phyloP scores from a whole-genome alignment of 2,113 vertebrate species.

The Polypterus senegalus region DNA sequence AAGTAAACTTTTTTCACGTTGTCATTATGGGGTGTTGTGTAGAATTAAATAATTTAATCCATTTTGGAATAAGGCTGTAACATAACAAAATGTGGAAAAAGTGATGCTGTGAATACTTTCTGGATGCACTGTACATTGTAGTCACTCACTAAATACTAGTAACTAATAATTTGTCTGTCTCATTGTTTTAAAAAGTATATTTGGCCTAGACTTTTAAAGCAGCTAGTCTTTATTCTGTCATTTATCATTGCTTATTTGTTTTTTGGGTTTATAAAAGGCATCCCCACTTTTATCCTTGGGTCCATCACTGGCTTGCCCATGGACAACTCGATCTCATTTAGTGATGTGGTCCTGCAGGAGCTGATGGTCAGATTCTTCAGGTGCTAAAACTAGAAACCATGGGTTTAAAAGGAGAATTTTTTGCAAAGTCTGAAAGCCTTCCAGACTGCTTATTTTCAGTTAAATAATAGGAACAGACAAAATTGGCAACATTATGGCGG shows the following conservation, averaged over 20 bases:
- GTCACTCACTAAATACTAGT: too few relatives aligned
- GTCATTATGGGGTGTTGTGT: too few relatives aligned
- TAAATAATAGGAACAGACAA: constrained; percentile 38
- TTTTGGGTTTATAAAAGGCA: constrained; percentile 22
- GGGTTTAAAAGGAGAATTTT: constrained; percentile 36
- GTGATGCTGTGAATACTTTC: too few relatives aligned
- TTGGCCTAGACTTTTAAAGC: too few relatives aligned
- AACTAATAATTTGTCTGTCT: too few relatives aligned
- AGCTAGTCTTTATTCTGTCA: too few relatives aligned
- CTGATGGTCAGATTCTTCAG: constrained; percentile 35
- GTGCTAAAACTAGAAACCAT: constrained; percentile 37
- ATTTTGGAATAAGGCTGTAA: too few relatives aligned
- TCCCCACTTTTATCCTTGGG: constrained; percentile 44
- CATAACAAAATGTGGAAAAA: too few relatives aligned
- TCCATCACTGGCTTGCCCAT: constrained; percentile 35
- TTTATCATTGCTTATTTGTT: not conserved
- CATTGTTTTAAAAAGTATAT: too few relatives aligned
- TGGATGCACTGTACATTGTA: too few relatives aligned
- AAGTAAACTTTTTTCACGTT: too few relatives aligned
- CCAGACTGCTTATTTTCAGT: constrained; percentile 44
- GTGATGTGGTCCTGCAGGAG: constrained; percentile 40
- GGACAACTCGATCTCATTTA: constrained; percentile 34
- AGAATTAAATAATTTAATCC: too few relatives aligned
- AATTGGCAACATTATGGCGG: constrained; percentile 40
- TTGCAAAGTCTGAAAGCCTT: constrained; percentile 39